Percentiles rank a stretch among this genome's conserved stretches.
Conservation (phyloP, 2,888 invertebrate species). For the Stegophylla sp. region DNA sequence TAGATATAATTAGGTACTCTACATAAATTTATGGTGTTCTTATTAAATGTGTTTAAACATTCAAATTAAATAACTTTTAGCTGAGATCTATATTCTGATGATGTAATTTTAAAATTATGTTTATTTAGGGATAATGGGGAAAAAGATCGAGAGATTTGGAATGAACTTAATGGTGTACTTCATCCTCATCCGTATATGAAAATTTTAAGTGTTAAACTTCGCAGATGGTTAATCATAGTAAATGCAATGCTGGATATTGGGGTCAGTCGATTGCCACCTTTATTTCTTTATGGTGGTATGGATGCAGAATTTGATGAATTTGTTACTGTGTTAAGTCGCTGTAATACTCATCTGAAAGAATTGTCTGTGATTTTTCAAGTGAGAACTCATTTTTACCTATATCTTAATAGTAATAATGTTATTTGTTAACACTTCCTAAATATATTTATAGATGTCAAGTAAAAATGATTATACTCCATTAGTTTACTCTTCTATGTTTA, state of each 20-base stretch:
- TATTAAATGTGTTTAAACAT: too few relatives aligned
- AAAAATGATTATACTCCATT: slow-evolving; percentile 45
- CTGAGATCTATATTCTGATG: too few relatives aligned
- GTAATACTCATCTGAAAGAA: slow-evolving; percentile 45
- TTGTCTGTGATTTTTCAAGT: slow-evolving; percentile 37
- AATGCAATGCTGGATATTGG: slow-evolving; percentile 48
- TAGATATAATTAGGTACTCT: not conserved
- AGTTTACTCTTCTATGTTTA: slow-evolving; percentile 44
- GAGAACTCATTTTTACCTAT: not conserved
- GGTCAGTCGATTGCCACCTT: slow-evolving; percentile 33
- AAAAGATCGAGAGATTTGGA: slow-evolving; percentile 29
- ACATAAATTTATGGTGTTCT: too few relatives aligned
- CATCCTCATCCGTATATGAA: slow-evolving; percentile 9
- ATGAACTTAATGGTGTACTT: not conserved
- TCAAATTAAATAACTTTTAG: too few relatives aligned
- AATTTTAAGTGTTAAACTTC: slow-evolving; percentile 16
- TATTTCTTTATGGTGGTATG: slow-evolving; percentile 10
- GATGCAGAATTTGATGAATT: slow-evolving; percentile 32
- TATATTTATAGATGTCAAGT: slow-evolving; percentile 48
- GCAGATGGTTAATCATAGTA: slow-evolving; percentile 32
- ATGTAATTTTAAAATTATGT: not conserved
- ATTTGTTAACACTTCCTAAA: not conserved
- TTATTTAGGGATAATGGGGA: slow-evolving; percentile 43
- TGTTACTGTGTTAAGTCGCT: slow-evolving; percentile 23
- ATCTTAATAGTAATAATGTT: not conserved